These are phyloP conservation scores for Pseudochirops cupreus DNA, from an alignment of 2,797 vertebrate species.

Conservation along the genomic window DNA sequence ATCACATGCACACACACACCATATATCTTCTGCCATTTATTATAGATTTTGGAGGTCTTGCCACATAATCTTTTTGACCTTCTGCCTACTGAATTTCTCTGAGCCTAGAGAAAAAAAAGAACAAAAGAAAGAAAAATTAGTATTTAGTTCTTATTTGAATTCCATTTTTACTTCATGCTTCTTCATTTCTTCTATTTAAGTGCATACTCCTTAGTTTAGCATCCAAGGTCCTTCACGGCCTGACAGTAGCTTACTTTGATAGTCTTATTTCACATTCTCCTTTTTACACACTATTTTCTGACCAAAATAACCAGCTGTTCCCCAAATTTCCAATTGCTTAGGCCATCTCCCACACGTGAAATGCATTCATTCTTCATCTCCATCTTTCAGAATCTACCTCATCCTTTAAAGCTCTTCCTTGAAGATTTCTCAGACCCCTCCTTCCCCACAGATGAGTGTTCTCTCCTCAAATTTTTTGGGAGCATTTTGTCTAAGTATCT, in stretches of 20 bases:
- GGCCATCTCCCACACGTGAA: not conserved
- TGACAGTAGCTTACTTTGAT: not conserved
- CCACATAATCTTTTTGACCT: not conserved
- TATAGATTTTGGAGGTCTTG: not conserved
- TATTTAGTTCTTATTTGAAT: constrained; percentile 6
- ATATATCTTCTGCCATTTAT: constrained; percentile 17
- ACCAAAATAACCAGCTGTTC: not conserved
- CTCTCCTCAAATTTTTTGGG: not conserved
- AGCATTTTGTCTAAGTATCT: not conserved
- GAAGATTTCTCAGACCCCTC: not conserved
- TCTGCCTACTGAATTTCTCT: constrained; percentile 8
- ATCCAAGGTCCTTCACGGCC: not conserved
- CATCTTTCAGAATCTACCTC: not conserved
- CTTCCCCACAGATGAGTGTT: not conserved
- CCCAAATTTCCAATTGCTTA: not conserved
- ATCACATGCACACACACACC: not conserved
- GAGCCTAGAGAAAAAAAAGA: constrained; percentile 33
- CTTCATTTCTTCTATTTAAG: constrained; percentile 13
- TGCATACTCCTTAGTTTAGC: not conserved
- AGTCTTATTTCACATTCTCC: not conserved
- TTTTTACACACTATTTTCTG: not conserved
- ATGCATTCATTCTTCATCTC: not conserved
- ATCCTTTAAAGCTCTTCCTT: not conserved
- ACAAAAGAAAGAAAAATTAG: constrained; percentile 23
- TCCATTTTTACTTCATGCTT: constrained; percentile 31